Evolutionary conservation across 2,797 vertebrate species (phyloP), one percentile per base, ranked within the genome.

Genomic region (Cetoscarus ocellatus): DNA sequence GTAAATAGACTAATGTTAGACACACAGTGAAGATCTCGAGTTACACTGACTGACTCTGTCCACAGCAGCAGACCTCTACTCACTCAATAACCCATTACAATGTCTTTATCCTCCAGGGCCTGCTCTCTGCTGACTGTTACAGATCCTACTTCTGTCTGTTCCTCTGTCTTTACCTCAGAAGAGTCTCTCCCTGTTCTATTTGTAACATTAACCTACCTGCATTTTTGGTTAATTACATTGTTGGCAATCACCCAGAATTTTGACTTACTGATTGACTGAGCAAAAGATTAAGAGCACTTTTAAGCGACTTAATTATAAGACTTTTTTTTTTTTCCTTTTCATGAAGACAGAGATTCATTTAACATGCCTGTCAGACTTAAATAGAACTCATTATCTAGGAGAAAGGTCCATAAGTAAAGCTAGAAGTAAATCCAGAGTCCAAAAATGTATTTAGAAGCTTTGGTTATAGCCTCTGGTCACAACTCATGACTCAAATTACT

Each of bases 31-130:
- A 85, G 75, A 59, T 66, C 74, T 84, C 56, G 69, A 52, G 80
- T 81, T 84, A 67, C 77, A 61, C 70, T 39, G 47, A 27, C 84
- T 77, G 73, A 87, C 84, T 73, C 44, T 75, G 84, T 80, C 79
- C 70, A 72, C 66, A 70, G 75, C 71, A 80, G 81, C 80, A 62
- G 57, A 61, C 82, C 52, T 66, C 8, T 58, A n/a, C n/a, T 64
- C 76, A 90, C 80, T 91, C 87, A 63, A 89, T 91, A 93, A 86
- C 77, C 87, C 88, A 92, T 92, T 90, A 91, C 80, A 77, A 75
- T 70, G 74, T 90, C 79, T 88, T 90, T 82, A 79, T 83, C 70
- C 69, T 68, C 52, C 55, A 79, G 62, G 60, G 73, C 57, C 70
- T 75, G 51, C 61, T 66, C 53, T 71, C 63, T 79, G 69, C 59